Evolutionary conservation across 2,797 vertebrate genomes (phyloP).

Genomic region (Gambelia wislizenii): DNA sequence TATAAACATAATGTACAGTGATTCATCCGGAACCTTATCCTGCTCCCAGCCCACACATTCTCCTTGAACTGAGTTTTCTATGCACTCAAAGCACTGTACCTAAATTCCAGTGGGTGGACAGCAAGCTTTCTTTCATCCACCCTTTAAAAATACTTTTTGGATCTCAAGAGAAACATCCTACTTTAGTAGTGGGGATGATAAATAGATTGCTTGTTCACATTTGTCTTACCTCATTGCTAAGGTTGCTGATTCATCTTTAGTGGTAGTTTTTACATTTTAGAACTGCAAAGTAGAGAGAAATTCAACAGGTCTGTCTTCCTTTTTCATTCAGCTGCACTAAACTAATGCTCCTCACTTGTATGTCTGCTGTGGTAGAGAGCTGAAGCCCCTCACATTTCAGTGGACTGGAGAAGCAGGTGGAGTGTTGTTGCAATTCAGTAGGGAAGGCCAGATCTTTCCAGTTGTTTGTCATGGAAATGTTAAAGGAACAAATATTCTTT

Average conservation of each 20-base stretch:
- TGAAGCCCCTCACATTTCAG: background rate
- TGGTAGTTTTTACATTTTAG: background rate
- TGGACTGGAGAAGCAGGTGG: background rate
- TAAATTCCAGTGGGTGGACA: background rate
- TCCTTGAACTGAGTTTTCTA: conserved; percentile 16
- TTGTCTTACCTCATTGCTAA: background rate
- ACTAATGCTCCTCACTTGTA: background rate
- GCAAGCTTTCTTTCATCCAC: background rate
- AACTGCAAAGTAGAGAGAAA: background rate
- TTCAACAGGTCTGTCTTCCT: background rate
- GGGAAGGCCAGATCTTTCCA: background rate
- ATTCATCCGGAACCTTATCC: conserved; percentile 25
- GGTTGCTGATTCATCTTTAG: background rate
- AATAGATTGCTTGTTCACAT: background rate
- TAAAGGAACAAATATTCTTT: background rate
- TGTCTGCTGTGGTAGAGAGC: background rate
- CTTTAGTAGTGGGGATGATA: background rate
- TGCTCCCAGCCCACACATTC: conserved; percentile 1
- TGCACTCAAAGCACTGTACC: background rate
- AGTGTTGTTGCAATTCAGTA: background rate
- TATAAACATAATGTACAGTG: conserved; percentile 18
- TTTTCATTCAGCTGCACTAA: background rate
- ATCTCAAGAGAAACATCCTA: background rate
- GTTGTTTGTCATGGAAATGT: background rate
- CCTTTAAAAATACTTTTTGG: conserved; percentile 12